These are phyloP conservation scores for Isaurus tuberculatus DNA, from an alignment of 92 coral and sea anemone genomes.

Conservation along the genomic window DNA sequence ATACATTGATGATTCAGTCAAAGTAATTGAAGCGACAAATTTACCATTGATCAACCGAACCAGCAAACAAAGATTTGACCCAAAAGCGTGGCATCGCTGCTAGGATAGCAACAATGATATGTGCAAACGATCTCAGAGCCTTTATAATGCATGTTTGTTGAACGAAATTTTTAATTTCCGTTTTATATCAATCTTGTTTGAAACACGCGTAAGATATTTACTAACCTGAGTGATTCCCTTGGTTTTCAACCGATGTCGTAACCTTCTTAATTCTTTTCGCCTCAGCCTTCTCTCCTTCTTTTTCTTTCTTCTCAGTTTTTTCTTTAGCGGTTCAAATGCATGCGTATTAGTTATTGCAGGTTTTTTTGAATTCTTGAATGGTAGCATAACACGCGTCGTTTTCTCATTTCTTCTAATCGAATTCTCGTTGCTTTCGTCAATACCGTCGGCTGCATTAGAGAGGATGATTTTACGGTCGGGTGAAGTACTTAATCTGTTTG, in stretches of 20 bases:
- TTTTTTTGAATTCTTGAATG: background rate
- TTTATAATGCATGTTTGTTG: background rate
- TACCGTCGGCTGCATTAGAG: slow-evolving; percentile 14
- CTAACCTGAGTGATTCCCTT: slow-evolving; percentile 19
- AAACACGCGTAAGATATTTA: background rate
- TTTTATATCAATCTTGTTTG: background rate
- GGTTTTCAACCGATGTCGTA: slow-evolving; percentile 5
- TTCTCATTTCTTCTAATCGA: background rate
- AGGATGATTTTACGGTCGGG: slow-evolving; percentile 14
- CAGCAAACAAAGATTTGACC: background rate
- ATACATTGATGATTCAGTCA: background rate
- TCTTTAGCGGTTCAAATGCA: background rate
- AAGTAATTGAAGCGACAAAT: slow-evolving; percentile 19
- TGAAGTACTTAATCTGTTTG: slow-evolving; percentile 3
- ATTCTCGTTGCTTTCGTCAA: slow-evolving; percentile 9
- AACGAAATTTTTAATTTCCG: background rate
- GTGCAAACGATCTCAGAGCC: background rate
- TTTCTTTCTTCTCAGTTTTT: slow-evolving; percentile 19
- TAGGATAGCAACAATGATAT: background rate
- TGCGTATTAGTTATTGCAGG: background rate
- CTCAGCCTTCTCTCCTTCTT: background rate
- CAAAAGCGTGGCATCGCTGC: slow-evolving; percentile 27
- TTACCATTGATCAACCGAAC: slow-evolving; percentile 7
- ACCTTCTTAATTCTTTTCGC: background rate
- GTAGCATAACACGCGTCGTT: background rate